These are phyloP conservation scores for Pollenia angustigena DNA, from an alignment of 2,888 invertebrate species.

Conservation along the genomic window DNA sequence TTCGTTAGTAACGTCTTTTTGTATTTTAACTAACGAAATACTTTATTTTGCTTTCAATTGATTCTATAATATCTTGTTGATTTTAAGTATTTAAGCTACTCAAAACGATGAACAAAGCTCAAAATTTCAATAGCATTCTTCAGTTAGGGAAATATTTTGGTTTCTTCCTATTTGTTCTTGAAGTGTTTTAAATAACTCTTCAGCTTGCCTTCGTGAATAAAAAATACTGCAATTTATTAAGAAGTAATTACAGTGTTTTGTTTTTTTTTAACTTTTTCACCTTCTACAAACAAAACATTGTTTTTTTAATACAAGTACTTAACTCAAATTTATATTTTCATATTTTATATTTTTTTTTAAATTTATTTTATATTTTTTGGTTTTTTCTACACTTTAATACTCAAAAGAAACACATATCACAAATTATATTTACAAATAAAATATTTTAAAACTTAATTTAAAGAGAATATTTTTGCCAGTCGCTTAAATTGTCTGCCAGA, in stretches of 20 bases:
- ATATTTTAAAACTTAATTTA: slow-evolving; percentile 30
- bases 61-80: too few relatives aligned
- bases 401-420: slow-evolving; percentile 72
- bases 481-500: slow-evolving; percentile 28
- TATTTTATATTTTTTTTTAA: slow-evolving; percentile 16
- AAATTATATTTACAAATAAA: slow-evolving; percentile 70
- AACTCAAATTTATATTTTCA: slow-evolving; percentile 14
- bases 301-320: slow-evolving; percentile 5
- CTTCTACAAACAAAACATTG: slow-evolving; percentile 1
- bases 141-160: too few relatives aligned
- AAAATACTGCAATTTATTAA: not conserved
- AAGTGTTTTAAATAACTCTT: not conserved
- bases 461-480: not conserved
- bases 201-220: not conserved
- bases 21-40: too few relatives aligned
- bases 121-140: too few relatives aligned
- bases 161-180: too few relatives aligned
- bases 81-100: too few relatives aligned
- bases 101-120: too few relatives aligned
- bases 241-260: slow-evolving; percentile 9
- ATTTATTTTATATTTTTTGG: slow-evolving; percentile 34
- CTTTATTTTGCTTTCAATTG: too few relatives aligned
- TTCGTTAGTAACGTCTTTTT: too few relatives aligned
- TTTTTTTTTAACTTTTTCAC: slow-evolving; percentile 9
- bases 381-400: slow-evolving; percentile 55